Base-by-base conservation (phyloP, 2,888 invertebrate species). In the Stramonita haemastoma region DNA sequence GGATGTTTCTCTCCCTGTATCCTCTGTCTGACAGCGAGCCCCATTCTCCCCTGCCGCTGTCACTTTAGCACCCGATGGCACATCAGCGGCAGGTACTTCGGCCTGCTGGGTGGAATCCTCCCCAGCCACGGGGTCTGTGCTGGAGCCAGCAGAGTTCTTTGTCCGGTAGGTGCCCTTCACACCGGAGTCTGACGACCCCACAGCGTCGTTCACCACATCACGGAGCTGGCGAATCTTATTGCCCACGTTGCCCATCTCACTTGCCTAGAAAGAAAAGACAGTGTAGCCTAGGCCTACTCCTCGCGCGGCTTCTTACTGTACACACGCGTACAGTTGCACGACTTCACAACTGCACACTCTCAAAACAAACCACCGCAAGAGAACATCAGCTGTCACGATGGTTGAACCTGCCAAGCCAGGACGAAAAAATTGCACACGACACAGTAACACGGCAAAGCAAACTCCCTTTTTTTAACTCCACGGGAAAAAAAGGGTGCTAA, bases 191-290 rank as follows among this genome's bases (percentile, higher is more conserved):
- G 87, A 46, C 11, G 79, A 46, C 13, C 60, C 29, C 19, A 57
- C 87, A n/a, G 29, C 81, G 26, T 79, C 79, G 15, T 22, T 79
- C 26, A 87, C 79, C 32, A 46, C 79, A 46, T 90, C 90, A 6
- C 85, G 84, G 22, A 90, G 46, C 36, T 60, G 88, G 11, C 90
- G 90, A 17, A 90, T n/a, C 73, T 90, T 90, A 66, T 90, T 90
- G 13, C 90, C 90, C 90, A 90, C 87, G 70, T 73, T 73, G 26
- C 60, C 73, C 73, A 73, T 73, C 26, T 26, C 73, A 22, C 26
- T 17, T 73, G n/a, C 29, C 46, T 46, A 46, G 46, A 46, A 46
- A 46, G 46, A 46, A 46, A 46, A 46, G 46, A 46, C 8, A 22
- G 29, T 26, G 22, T 22, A 8, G 57, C 57, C 17, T 17, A 17